These are phyloP conservation scores for Corydoras sp. DNA, from an alignment of 2,113 vertebrate species.

Conservation along the genomic window DNA sequence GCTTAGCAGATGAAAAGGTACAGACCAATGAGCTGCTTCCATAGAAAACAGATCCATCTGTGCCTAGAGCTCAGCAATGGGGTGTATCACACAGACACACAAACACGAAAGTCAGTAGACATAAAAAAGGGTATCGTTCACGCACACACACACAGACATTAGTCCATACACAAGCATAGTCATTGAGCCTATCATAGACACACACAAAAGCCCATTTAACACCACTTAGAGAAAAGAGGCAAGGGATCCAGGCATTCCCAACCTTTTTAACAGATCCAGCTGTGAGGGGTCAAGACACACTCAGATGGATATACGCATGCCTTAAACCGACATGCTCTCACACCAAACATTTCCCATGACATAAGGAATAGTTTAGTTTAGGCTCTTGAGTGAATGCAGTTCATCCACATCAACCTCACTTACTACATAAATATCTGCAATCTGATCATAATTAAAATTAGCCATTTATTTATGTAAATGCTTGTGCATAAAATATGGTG, in stretches of 20 bases:
- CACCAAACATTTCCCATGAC: too few relatives aligned
- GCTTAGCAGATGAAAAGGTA: slow-evolving; percentile 72
- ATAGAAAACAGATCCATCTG: slow-evolving; percentile 57
- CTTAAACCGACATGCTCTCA: background rate
- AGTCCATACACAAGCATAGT: slow-evolving; percentile 18
- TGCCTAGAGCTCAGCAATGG: slow-evolving; percentile 58
- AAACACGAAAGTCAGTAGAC: slow-evolving; percentile 44
- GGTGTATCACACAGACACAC: slow-evolving; percentile 54
- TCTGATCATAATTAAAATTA: too few relatives aligned
- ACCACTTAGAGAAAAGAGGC: slow-evolving; percentile 52
- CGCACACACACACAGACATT: slow-evolving; percentile 14
- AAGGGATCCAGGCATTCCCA: slow-evolving; percentile 15
- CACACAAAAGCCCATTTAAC: slow-evolving; percentile 65
- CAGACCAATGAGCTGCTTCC: slow-evolving; percentile 63
- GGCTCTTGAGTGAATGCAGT: too few relatives aligned
- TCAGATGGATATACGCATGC: slow-evolving; percentile 5
- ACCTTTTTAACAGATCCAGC: slow-evolving; percentile 29
- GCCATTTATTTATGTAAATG: too few relatives aligned
- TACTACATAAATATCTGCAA: too few relatives aligned
- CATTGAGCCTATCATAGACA: slow-evolving; percentile 28
- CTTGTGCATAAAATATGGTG: too few relatives aligned
- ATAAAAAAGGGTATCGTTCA: slow-evolving; percentile 27
- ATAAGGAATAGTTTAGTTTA: too few relatives aligned
- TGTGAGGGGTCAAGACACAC: slow-evolving; percentile 30
- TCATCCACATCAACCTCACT: too few relatives aligned